phyloP scores from a whole-genome alignment of 2,797 vertebrate species.

The Choloepus didactylus region DNA sequence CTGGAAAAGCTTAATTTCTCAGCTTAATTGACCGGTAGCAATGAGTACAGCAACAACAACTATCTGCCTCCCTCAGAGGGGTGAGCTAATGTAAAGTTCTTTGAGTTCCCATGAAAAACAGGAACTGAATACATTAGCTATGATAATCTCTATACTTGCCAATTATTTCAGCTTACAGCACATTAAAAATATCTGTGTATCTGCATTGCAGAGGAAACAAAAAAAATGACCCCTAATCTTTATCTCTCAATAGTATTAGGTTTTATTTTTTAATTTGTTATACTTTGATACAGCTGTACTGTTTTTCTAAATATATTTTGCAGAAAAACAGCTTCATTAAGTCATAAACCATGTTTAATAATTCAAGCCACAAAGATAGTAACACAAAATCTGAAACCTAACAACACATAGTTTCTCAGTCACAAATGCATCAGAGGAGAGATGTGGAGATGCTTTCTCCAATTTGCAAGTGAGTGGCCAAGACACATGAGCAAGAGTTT shows the following conservation, averaged over 20 bases:
- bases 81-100: background rate
- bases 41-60: background rate
- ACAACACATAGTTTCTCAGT: background rate
- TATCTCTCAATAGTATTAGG: background rate
- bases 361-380: slow-evolving; percentile 49
- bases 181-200: background rate
- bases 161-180: slow-evolving; percentile 28
- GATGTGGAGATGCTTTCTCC: background rate
- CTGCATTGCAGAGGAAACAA: background rate
- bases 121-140: background rate
- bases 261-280: slow-evolving; percentile 41
- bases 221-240: background rate
- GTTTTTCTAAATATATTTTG: slow-evolving; percentile 51
- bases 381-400: slow-evolving; percentile 50
- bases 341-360: slow-evolving; percentile 63
- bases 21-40: slow-evolving; percentile 7
- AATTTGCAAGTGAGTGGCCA: background rate
- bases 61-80: background rate
- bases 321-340: slow-evolving; percentile 50
- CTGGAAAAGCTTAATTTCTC: background rate
- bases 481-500: background rate
- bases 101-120: background rate
- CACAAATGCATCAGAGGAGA: background rate
- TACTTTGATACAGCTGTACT: background rate
- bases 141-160: background rate